Evolutionary conservation across 2,113 vertebrate genomes (phyloP), one percentile per base, ranked within the genome.

Genomic region (Antennarius striatus): DNA sequence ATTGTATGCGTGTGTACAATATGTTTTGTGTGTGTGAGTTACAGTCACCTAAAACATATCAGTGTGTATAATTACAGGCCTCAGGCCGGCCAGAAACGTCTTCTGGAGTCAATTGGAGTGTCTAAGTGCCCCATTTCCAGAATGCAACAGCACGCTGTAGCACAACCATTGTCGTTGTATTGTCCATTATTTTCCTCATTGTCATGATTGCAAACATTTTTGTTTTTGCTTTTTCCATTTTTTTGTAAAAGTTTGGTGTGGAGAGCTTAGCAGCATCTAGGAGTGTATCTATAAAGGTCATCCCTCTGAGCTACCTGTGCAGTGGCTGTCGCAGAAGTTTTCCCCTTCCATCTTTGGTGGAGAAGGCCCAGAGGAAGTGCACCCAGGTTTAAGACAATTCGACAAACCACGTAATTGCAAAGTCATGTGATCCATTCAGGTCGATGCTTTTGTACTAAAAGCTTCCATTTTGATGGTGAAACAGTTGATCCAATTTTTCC

Each of bases 51-150:
- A 77, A 85, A 82, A 84, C 73, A 78, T 86, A 84, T 86, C 85
- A 81, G 80, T 61, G 70, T 77, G 77, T 61, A 66, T 86, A 86
- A 90, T 89, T 89, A 84, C 68, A 87, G 74, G 73, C 77, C 69
- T 73, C n/a, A 45, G 28, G 59, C 63, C 43, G 65, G 61, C 83
- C 77, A 86, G 53, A 83, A 84, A 85, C 73, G 77, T 84, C 79
- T 79, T 84, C 75, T 81, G 83, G 71, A 87, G 77, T 76, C 63
- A 70, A 68, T 70, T 67, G 59, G 52, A 74, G 67, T 61, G 71
- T 83, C 72, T 68, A 60, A 71, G 72, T 64, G 60, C 64, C 55
- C 64, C 56, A 75, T 80, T 85, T 82, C 63, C 53, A 73, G 68
- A 71, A 77, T 11, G 36, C 22, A 68, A 53, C 29, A 55, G 71